Percentiles rank a stretch among this genome's conserved stretches.
phyloP scores from a whole-genome alignment of 2,113 vertebrate species.

The Phocoena phocoena region DNA sequence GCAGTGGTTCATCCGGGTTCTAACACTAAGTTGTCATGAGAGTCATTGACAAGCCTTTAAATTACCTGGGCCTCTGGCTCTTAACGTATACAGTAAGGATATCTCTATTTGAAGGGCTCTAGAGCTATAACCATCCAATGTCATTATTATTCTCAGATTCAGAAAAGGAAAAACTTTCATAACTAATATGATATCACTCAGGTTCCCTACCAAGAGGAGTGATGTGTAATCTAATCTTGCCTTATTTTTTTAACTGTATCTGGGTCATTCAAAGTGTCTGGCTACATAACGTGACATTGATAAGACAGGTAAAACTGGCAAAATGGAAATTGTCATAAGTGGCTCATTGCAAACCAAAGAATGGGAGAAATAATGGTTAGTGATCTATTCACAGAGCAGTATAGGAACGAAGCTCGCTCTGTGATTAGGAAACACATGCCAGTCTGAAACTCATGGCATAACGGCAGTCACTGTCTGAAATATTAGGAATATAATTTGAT shows the following conservation, averaged over 20 bases:
- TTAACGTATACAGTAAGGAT: not conserved
- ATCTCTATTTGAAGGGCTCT: not conserved
- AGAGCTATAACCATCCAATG: not conserved
- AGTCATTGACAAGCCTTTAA: not conserved
- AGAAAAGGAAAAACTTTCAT: not conserved
- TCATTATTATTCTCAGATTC: not conserved
- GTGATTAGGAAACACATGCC: not conserved
- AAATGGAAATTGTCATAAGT: not conserved
- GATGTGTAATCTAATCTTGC: not conserved
- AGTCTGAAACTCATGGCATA: not conserved
- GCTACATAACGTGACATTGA: rapidly evolving
- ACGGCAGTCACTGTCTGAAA: not conserved
- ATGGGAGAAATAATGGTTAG: not conserved
- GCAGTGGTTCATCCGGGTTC: not conserved
- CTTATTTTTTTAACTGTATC: not conserved
- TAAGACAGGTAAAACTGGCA: too few relatives aligned
- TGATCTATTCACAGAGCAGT: not conserved
- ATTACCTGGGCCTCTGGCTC: not conserved
- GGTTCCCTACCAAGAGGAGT: not conserved
- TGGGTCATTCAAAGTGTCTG: not conserved
- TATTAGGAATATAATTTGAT: not conserved
- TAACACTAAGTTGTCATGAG: not conserved
- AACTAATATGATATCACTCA: not conserved
- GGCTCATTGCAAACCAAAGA: not conserved
- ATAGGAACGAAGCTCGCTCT: not conserved